Conservation (phyloP, 2,113 vertebrate species). For the Prochilodus magdalenae region DNA sequence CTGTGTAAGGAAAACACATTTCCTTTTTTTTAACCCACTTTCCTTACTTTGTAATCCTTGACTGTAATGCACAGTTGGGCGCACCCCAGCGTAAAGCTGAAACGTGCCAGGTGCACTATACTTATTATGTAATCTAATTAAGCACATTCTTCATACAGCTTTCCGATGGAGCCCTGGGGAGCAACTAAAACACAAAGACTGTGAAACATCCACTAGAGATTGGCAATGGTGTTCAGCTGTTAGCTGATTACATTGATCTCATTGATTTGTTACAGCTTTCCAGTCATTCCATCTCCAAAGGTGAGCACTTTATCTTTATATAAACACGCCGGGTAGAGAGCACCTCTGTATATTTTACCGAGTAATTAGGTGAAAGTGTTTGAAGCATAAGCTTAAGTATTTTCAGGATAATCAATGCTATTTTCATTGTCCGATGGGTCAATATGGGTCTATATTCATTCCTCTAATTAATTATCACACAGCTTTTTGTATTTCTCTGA, state of each 20-base stretch:
- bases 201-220: slow-evolving; percentile 52
- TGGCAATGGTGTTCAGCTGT: slow-evolving; percentile 60
- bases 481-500: slow-evolving; percentile 11
- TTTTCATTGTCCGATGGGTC: slow-evolving; percentile 43
- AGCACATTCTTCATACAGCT: slow-evolving; percentile 53
- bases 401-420: slow-evolving; percentile 62
- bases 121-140: slow-evolving; percentile 65
- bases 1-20: not conserved
- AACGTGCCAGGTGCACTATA: slow-evolving; percentile 52
- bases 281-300: slow-evolving; percentile 64
- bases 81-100: slow-evolving; percentile 11
- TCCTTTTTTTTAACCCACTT: not conserved
- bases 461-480: slow-evolving; percentile 50
- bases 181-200: slow-evolving; percentile 60
- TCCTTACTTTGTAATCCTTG: slow-evolving; percentile 27
- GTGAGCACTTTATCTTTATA: slow-evolving; percentile 75
- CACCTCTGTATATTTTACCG: slow-evolving; percentile 63
- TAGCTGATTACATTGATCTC: slow-evolving; percentile 71
- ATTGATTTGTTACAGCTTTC: slow-evolving; percentile 67
- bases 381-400: slow-evolving; percentile 54
- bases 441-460: slow-evolving; percentile 51
- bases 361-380: slow-evolving; percentile 65
- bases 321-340: slow-evolving; percentile 62
- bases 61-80: slow-evolving; percentile 40
- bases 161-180: slow-evolving; percentile 59